These are phyloP conservation scores for Gadus chalcogrammus DNA, from an alignment of 2,113 vertebrate species.

Conservation along the genomic window DNA sequence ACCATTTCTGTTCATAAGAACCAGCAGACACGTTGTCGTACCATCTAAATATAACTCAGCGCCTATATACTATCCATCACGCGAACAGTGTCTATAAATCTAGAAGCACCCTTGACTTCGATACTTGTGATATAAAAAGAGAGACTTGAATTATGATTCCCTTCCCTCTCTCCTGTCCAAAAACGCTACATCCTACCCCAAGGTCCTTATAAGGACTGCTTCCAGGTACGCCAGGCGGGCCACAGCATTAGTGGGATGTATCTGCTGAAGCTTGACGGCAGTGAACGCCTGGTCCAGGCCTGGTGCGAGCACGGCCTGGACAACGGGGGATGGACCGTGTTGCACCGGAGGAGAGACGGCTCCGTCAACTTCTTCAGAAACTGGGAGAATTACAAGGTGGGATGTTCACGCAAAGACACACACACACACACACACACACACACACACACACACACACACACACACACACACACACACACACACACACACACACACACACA, in stretches of 20 bases:
- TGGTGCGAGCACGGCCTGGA: constrained; percentile 97
- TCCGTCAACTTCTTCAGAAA: constrained; percentile 98
- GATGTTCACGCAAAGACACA: neutral
- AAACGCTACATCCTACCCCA: constrained; percentile 24
- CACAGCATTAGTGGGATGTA: constrained; percentile 91
- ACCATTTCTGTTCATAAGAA: no score
- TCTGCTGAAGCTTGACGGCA: constrained; percentile 84
- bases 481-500: no score
- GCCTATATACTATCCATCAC: no score
- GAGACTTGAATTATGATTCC: neutral
- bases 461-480: no score
- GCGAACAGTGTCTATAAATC: no score
- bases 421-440: no score
- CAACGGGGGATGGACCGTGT: constrained; percentile 95
- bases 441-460: no score
- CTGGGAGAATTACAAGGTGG: constrained; percentile 98
- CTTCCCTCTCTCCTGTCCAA: neutral
- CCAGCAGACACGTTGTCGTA: no score
- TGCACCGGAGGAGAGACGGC: constrained; percentile 92
- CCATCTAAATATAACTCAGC: no score
- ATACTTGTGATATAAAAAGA: neutral
- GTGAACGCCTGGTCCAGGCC: constrained; percentile 82
- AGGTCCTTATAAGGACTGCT: constrained; percentile 96
- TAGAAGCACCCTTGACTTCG: neutral
- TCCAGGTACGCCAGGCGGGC: constrained; percentile 86